Conservation (phyloP, 2,888 invertebrate genomes). For the Syrista parreyssii region DNA sequence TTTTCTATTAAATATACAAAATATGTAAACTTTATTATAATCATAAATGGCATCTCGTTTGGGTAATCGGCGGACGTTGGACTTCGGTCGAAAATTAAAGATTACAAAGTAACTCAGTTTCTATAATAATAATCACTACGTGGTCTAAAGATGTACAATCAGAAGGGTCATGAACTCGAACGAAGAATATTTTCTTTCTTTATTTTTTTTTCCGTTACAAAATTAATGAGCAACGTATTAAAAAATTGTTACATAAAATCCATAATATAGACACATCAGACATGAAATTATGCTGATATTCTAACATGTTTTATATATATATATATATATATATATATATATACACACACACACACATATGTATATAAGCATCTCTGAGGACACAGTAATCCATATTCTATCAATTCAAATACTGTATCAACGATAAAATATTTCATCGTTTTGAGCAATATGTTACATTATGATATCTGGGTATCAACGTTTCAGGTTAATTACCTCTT, state of each 20-base stretch:
- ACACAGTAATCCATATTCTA: no score
- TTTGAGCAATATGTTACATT: no score
- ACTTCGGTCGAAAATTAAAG: slow-evolving; percentile 1
- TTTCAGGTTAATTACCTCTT: no score
- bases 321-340: no score
- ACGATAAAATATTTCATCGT: no score
- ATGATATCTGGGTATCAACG: no score
- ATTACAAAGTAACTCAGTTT: background rate
- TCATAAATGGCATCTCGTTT: background rate
- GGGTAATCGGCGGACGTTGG: background rate
- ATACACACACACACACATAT: no score
- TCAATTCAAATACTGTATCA: no score
- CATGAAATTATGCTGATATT: background rate
- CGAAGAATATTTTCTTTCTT: background rate
- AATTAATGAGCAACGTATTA: background rate
- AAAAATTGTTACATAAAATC: background rate
- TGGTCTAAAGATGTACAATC: background rate
- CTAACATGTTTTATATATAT: no score
- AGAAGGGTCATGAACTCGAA: background rate
- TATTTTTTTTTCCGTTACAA: background rate
- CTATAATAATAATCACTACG: background rate
- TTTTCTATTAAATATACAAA: no score
- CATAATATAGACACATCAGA: background rate
- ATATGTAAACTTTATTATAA: background rate
- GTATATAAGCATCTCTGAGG: no score